Evolutionary conservation across 2,888 invertebrate species (phyloP), one percentile per base, ranked within the genome.

Genomic region (Conops quadrifasciatus): DNA sequence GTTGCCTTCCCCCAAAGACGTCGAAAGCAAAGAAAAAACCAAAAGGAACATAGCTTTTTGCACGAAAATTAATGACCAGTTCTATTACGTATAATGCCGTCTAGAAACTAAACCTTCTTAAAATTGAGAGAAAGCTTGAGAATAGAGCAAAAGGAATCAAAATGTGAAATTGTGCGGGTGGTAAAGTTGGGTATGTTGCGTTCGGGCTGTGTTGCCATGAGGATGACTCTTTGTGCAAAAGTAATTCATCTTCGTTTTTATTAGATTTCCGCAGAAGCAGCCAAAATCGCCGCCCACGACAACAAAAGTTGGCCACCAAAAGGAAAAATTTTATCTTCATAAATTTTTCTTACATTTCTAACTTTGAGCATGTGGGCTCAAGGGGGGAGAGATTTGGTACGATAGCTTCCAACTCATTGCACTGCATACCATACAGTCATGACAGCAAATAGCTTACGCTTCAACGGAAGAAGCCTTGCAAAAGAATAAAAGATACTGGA

Each of bases 201-300:
- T 45, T 36, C 36, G 19, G 16, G 21, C 4, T 56, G 19, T 19
- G 36, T 19, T 43, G 62, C 13, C 43, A 19, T 59, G 59, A 24
- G 49, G 60, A 47, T 47, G 4, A 30, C 49, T 56, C 3, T 15
- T 45, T 62, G 62, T 53, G 19, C 70, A n/a, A 59, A 28, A 15
- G 58, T 59, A 59, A 67, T 58, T 59, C 59, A 67, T 47, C 67
- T 59, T 59, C 58, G 24, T 59, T 58, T 58, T 67, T 67, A 58
- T 67, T 56, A 19, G 19, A 53, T 66, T 30, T 11, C 45, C 43
- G 9, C 16, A 43, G 21, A 62, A 62, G 51, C 51, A 51, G 24
- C 65, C 30, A 49, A 65, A 30, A 51, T 30, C 58, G 58, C 58
- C 58, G 24, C 21, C 58, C 28, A 58, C 26, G 9, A 58, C 21